Evolutionary conservation across 2,888 invertebrate species (phyloP).

Genomic region (Sympetrum striolatum): DNA sequence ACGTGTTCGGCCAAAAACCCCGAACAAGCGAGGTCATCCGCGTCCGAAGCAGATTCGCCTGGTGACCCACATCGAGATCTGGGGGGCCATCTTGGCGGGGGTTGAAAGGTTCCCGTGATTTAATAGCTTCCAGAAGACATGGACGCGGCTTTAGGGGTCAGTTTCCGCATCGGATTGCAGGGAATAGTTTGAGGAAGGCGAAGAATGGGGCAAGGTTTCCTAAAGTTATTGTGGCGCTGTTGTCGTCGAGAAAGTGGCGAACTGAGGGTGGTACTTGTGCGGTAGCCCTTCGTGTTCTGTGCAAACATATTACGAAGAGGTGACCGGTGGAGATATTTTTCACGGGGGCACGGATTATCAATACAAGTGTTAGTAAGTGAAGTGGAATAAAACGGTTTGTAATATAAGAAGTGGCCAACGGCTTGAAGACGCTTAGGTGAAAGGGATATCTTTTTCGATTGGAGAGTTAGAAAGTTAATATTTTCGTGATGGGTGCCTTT

Average conservation of each 20-base stretch:
- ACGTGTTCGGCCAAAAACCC: not conserved
- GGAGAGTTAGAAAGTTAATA: too few species aligned
- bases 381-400: too few species aligned
- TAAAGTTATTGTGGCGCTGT: not conserved
- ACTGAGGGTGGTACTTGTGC: constrained; percentile 1
- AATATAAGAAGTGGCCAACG: too few species aligned
- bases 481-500: constrained; percentile 16
- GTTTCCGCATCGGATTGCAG: not conserved
- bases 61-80: too few species aligned
- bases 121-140: not conserved
- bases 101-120: too few species aligned
- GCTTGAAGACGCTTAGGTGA: too few species aligned
- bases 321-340: too few species aligned
- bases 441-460: too few species aligned
- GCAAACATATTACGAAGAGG: not conserved
- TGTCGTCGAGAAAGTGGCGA: not conserved
- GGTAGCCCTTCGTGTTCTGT: constrained; percentile 2
- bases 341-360: too few species aligned
- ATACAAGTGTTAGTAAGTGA: too few species aligned
- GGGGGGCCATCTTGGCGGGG: too few species aligned
- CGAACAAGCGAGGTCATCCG: not conserved
- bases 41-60: not conserved
- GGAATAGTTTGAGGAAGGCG: not conserved
- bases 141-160: not conserved
- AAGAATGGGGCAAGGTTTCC: constrained; percentile 15